Conservation (phyloP, 1,140 invertebrate genomes). For the Drosophila baimaii region DNA sequence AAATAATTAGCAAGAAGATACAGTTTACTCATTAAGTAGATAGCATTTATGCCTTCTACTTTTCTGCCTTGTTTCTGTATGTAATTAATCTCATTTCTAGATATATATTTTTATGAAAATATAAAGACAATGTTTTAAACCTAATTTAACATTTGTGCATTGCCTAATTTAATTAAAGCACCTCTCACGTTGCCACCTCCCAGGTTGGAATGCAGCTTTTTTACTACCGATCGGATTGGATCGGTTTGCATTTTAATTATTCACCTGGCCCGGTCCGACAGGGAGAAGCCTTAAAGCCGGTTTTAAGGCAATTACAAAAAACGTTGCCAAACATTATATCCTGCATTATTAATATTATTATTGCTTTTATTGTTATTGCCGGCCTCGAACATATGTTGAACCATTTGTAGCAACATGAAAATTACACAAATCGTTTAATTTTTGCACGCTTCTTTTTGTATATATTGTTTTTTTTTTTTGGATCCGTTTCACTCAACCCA, state of each 20-base stretch:
- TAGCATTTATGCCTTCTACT: too few species aligned
- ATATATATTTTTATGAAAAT: not conserved
- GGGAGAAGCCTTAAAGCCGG: constrained; percentile 65
- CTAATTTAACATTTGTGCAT: too few species aligned
- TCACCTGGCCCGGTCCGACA: constrained; percentile 5
- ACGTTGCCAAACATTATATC: constrained; percentile 37
- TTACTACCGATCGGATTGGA: constrained; percentile 3
- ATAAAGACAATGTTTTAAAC: too few species aligned
- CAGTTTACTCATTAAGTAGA: too few species aligned
- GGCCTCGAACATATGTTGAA: constrained; percentile 68
- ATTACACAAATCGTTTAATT: constrained; percentile 83
- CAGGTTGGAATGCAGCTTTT: constrained; percentile 23
- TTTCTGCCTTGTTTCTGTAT: too few species aligned
- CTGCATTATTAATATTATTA: constrained; percentile 69
- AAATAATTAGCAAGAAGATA: not conserved
- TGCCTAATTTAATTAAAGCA: not conserved
- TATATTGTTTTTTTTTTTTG: constrained; percentile 11
- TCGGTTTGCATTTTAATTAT: constrained; percentile 40
- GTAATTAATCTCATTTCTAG: too few species aligned
- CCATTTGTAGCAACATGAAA: constrained; percentile 79
- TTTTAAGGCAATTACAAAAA: constrained; percentile 55
- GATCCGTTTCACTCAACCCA: constrained; percentile 31
- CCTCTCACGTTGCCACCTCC: not conserved
- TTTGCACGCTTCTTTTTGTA: constrained; percentile 53
- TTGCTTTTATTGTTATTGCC: constrained; percentile 49